A percentile compares a stretch with the other conserved stretches of the same genome.
phyloP scores from a whole-genome alignment of 1,140 invertebrate species.

The Neodiprion lecontei region DNA sequence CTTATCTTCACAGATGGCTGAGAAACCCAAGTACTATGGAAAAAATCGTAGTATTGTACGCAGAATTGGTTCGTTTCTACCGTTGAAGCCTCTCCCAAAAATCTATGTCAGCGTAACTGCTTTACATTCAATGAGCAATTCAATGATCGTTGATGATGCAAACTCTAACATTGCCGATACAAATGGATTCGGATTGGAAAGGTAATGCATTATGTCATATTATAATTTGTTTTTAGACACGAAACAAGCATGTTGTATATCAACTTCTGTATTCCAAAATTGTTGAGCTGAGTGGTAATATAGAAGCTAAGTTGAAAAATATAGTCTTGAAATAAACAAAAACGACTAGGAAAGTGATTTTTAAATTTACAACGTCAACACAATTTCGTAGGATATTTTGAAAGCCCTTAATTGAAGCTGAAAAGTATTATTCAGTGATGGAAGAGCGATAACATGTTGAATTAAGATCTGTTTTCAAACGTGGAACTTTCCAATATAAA shows the following conservation, averaged over 20 bases:
- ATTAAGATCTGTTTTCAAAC: too few species aligned
- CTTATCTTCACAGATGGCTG: constrained; percentile 41
- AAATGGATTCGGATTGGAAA: constrained; percentile 46
- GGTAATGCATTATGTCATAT: constrained; percentile 33
- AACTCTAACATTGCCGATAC: constrained; percentile 38
- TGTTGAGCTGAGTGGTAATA: too few species aligned
- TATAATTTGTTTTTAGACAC: too few species aligned
- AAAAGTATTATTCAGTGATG: too few species aligned
- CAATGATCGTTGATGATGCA: constrained; percentile 58
- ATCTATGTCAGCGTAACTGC: constrained; percentile 60
- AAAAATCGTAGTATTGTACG: constrained; percentile 56
- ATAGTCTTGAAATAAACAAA: too few species aligned
- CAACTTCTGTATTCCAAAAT: background rate
- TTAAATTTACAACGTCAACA: too few species aligned
- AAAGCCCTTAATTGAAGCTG: too few species aligned
- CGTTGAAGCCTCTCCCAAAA: constrained; percentile 57
- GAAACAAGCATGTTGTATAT: background rate
- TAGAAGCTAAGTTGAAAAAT: too few species aligned
- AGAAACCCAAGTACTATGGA: constrained; percentile 52
- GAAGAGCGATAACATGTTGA: too few species aligned
- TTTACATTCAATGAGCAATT: constrained; percentile 59
- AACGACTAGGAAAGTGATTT: too few species aligned
- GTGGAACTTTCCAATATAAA: too few species aligned
- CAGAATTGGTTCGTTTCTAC: constrained; percentile 57
- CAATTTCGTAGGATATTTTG: too few species aligned